Conservation (phyloP, 2,113 vertebrate species). For the Typhlomys cinereus region DNA sequence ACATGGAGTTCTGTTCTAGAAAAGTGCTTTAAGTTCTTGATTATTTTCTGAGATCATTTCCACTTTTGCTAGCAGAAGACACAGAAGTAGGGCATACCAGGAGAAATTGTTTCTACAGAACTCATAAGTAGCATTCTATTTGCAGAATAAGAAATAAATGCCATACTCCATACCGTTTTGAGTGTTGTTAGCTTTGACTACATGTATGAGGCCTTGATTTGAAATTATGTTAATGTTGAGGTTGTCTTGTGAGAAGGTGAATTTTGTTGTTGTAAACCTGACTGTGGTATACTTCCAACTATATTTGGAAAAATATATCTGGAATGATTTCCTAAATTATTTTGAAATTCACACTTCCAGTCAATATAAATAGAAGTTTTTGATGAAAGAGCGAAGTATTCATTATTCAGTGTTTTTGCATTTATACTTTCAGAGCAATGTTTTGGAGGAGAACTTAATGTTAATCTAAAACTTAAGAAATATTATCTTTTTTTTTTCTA, state of each 20-base stretch:
- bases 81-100: background rate
- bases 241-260: slow-evolving; percentile 40
- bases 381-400: slow-evolving; percentile 17
- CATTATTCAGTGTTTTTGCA: slow-evolving; percentile 27
- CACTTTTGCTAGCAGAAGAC: background rate
- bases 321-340: slow-evolving; percentile 7
- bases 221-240: background rate
- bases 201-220: slow-evolving; percentile 27
- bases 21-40: background rate
- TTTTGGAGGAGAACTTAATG: slow-evolving; percentile 19
- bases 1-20: background rate
- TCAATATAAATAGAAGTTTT: slow-evolving; percentile 27
- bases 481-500: slow-evolving; percentile 37
- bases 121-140: slow-evolving; percentile 27
- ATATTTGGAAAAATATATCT: slow-evolving; percentile 51
- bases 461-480: slow-evolving; percentile 62
- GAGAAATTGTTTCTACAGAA: background rate
- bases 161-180: background rate
- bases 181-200: slow-evolving; percentile 44
- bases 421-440: slow-evolving; percentile 57
- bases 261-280: slow-evolving; percentile 3
- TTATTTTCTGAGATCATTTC: background rate
- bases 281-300: slow-evolving; percentile 17
- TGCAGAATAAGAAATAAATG: slow-evolving; percentile 24
- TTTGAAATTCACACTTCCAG: slow-evolving; percentile 27